A percentile compares a stretch with the other conserved stretches of the same genome.
Conservation (phyloP, 2,888 invertebrate genomes). For the Smittia aterrima region DNA sequence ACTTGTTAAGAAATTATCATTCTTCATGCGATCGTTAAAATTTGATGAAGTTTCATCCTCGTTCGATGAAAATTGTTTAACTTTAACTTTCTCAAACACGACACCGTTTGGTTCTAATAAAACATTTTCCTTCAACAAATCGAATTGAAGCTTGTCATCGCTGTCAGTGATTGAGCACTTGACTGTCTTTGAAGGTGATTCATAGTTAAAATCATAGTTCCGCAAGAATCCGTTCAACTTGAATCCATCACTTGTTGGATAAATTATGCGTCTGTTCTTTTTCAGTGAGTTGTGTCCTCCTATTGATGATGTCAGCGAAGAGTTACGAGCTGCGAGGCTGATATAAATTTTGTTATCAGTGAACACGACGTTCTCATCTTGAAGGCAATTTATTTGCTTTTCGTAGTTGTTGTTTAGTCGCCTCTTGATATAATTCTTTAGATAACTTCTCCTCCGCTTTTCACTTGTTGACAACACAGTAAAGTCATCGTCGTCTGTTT, state of each 20-base stretch:
- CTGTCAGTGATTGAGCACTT: neutral
- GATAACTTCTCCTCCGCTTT: neutral
- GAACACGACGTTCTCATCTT: constrained; percentile 42
- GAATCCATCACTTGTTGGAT: constrained; percentile 15
- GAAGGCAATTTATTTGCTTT: constrained; percentile 29
- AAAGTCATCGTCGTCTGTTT: constrained; percentile 11
- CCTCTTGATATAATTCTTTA: constrained; percentile 29
- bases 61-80: neutral
- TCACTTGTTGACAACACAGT: neutral
- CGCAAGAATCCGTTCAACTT: neutral
- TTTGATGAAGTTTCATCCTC: neutral
- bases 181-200: neutral
- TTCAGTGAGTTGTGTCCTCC: neutral
- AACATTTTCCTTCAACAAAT: constrained; percentile 5
- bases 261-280: constrained; percentile 17
- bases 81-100: constrained; percentile 50
- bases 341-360: constrained; percentile 43
- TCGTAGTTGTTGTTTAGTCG: constrained; percentile 34
- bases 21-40: neutral
- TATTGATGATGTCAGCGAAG: neutral
- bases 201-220: constrained; percentile 33
- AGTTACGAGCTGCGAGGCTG: constrained; percentile 18
- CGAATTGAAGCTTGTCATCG: constrained; percentile 26
- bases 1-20: too few species aligned
- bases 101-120: constrained; percentile 42